Conservation (phyloP, 2,113 vertebrate genomes). For the Crotalus horridus region DNA sequence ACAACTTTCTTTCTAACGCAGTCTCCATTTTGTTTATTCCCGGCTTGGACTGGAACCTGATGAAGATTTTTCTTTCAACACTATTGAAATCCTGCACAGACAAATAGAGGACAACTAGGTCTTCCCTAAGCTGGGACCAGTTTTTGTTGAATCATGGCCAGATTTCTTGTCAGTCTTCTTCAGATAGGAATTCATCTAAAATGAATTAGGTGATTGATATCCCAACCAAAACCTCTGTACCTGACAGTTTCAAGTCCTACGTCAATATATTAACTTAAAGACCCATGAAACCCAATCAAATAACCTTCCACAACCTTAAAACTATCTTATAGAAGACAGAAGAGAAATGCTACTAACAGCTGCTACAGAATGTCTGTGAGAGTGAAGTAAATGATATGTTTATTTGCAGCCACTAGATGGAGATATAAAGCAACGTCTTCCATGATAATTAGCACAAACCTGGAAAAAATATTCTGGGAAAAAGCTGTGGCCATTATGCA, state of each 20-base stretch:
- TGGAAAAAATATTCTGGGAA: not conserved
- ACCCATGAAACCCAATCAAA: not conserved
- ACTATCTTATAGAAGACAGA: not conserved
- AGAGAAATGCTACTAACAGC: not conserved
- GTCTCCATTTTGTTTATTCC: too few species aligned
- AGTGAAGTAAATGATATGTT: not conserved
- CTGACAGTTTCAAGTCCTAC: not conserved
- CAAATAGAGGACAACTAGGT: not conserved
- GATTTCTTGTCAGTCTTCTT: not conserved
- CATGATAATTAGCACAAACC: not conserved
- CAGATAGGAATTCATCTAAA: not conserved
- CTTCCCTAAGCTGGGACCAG: not conserved
- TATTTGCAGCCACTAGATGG: constrained; percentile 16
- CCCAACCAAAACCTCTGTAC: not conserved
- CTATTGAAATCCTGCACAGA: not conserved
- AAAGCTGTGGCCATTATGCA: constrained; percentile 11
- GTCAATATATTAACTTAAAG: not conserved
- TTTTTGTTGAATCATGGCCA: not conserved
- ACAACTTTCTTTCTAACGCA: too few species aligned
- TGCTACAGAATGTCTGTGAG: not conserved
- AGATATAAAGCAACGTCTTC: constrained; percentile 1
- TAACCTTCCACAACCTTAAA: not conserved
- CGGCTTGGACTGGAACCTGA: too few species aligned
- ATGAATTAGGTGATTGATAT: not conserved
- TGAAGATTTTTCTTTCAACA: too few species aligned